Percentiles rank a stretch among this genome's conserved stretches.
Conservation (phyloP, 2,113 vertebrate genomes). For the Dinomys branickii region DNA sequence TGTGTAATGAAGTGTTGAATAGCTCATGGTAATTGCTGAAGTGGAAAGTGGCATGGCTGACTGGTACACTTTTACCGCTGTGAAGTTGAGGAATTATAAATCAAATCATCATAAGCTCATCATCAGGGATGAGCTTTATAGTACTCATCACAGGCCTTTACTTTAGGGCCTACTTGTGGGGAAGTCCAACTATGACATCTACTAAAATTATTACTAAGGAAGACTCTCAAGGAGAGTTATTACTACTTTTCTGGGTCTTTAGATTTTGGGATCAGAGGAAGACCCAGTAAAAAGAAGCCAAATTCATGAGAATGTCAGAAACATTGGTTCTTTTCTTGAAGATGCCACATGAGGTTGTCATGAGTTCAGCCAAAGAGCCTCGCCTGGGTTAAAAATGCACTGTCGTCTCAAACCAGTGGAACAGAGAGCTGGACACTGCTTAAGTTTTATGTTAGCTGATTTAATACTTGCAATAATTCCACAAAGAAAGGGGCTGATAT, state of each 20-base stretch:
- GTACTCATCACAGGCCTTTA: background rate
- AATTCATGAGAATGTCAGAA: background rate
- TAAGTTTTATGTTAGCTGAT: background rate
- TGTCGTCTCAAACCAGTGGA: rapidly evolving
- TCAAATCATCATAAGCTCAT: background rate
- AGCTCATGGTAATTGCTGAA: background rate
- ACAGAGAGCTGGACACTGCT: background rate
- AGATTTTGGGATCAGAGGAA: background rate
- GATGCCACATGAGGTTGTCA: background rate
- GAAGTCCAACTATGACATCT: background rate
- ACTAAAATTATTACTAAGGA: background rate
- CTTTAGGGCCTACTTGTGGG: background rate
- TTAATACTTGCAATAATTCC: background rate
- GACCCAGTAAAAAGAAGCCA: background rate
- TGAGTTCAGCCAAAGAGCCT: background rate
- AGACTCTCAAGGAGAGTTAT: background rate
- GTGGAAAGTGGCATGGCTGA: background rate
- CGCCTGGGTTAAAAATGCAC: background rate
- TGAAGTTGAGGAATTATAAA: background rate
- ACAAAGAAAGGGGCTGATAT: background rate
- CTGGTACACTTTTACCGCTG: background rate
- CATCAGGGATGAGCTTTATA: no score
- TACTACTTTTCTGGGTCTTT: background rate
- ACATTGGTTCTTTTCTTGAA: background rate
- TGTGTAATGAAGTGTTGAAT: background rate